Evolutionary conservation across 2,797 vertebrate species (phyloP).

Genomic region (Clarias fuscus): DNA sequence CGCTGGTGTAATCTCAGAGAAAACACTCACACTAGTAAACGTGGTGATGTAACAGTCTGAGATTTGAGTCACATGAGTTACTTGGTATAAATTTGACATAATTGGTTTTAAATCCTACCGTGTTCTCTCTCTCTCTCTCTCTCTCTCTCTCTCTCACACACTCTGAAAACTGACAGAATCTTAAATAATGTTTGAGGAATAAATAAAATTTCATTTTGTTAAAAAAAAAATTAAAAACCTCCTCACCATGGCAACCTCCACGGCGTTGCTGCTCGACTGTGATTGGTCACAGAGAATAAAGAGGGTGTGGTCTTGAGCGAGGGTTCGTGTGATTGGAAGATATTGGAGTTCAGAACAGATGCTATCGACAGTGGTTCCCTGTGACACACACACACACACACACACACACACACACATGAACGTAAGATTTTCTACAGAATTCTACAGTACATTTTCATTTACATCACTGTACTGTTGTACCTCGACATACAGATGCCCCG

Average conservation of each 20-base stretch:
- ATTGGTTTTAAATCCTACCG: not conserved
- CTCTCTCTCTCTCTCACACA: not conserved
- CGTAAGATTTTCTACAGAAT: not conserved
- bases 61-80: not conserved
- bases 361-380: slow-evolving; percentile 92
- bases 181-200: not conserved
- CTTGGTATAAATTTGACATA: not conserved
- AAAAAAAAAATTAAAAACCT: slow-evolving; percentile 1
- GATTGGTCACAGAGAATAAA: slow-evolving; percentile 88
- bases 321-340: slow-evolving; percentile 81
- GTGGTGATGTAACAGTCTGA: slow-evolving; percentile 15
- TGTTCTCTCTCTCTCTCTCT: not conserved
- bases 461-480: too few relatives aligned
- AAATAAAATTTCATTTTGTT: not conserved
- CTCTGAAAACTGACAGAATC: not conserved
- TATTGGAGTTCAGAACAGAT: slow-evolving; percentile 92
- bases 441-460: not conserved
- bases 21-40: not conserved
- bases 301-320: slow-evolving; percentile 82
- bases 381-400: slow-evolving; percentile 38
- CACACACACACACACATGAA: slow-evolving; percentile 13
- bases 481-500: too few relatives aligned
- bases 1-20: not conserved
- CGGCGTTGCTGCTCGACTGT: slow-evolving; percentile 76
- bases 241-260: slow-evolving; percentile 93